Evolutionary conservation across 2,888 invertebrate genomes (phyloP).

Genomic region (Leptinotarsa peninsularis): DNA sequence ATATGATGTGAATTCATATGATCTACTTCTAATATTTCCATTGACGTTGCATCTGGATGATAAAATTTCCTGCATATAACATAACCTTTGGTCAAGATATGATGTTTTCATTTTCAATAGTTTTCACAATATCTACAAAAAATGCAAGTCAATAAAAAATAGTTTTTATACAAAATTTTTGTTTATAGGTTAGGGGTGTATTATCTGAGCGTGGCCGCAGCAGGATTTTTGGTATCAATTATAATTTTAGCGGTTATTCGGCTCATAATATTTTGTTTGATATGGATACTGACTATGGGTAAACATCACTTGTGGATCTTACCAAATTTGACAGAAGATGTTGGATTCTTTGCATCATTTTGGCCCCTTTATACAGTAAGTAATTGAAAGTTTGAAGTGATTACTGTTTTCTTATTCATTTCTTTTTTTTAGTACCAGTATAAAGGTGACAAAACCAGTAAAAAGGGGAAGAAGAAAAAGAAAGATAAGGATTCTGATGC

Average conservation of each 20-base stretch:
- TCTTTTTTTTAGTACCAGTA: conserved; percentile 80
- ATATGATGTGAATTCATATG: too few species aligned
- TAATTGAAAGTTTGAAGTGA: neutral
- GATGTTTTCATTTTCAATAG: too few species aligned
- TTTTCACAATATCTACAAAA: too few species aligned
- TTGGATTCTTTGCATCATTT: conserved; percentile 98
- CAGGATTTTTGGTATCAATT: conserved; percentile 94
- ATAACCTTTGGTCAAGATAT: too few species aligned
- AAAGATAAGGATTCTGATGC: conserved; percentile 86
- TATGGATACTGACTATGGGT: conserved; percentile 90
- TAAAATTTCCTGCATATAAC: too few species aligned
- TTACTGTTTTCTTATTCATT: conserved; percentile 6
- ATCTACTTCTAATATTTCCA: too few species aligned
- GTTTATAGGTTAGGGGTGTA: conserved; percentile 87
- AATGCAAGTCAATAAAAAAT: too few species aligned
- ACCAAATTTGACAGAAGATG: conserved; percentile 99
- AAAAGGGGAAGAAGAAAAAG: conserved; percentile 77
- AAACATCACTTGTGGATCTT: conserved; percentile 97
- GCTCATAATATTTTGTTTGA: conserved; percentile 88
- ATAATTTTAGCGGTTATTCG: conserved; percentile 90
- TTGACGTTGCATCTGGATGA: too few species aligned
- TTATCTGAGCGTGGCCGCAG: conserved; percentile 94
- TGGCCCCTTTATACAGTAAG: conserved; percentile 78
- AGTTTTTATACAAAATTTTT: conserved; percentile 42
- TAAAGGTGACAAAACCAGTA: conserved; percentile 72